phyloP scores from a whole-genome alignment of 2,113 vertebrate species.

The Caranx melampygus region DNA sequence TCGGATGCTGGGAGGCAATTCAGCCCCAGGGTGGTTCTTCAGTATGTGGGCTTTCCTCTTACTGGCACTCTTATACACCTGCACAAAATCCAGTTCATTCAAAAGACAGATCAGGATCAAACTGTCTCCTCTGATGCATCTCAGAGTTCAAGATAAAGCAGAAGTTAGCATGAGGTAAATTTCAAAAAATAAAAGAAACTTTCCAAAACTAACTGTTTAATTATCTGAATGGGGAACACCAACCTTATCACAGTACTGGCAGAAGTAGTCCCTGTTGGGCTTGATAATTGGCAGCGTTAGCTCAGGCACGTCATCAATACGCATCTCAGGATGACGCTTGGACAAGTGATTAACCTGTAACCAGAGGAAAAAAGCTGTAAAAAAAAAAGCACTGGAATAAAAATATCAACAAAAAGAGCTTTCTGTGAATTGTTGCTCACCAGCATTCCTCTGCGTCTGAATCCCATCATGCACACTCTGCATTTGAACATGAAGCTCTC shows the following conservation, averaged over 20 bases:
- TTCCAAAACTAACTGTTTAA: background rate
- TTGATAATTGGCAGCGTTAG: conserved; percentile 98
- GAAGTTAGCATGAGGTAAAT: background rate
- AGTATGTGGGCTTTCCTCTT: conserved; percentile 98
- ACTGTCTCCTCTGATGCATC: background rate
- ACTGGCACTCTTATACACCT: conserved; percentile 99
- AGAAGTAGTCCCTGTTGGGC: conserved; percentile 98
- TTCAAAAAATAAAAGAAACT: no score
- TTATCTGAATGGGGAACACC: background rate
- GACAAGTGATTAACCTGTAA: conserved; percentile 97
- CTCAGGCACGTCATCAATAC: conserved; percentile 97
- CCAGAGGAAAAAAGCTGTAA: background rate
- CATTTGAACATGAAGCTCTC: conserved; percentile 99
- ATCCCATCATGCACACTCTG: conserved; percentile 98
- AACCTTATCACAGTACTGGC: conserved; percentile 99
- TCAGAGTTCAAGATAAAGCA: background rate
- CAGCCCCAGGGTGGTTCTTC: conserved; percentile 97
- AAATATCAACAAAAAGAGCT: background rate
- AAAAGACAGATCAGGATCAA: fast-evolving
- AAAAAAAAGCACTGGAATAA: background rate
- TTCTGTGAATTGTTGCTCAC: conserved; percentile 78
- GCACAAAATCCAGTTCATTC: conserved; percentile 29
- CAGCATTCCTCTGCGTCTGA: conserved; percentile 97
- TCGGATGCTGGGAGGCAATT: conserved; percentile 96
- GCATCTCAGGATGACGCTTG: conserved; percentile 98